Conservation (phyloP, 2,797 vertebrate genomes). For the Hybognathus amarus region DNA sequence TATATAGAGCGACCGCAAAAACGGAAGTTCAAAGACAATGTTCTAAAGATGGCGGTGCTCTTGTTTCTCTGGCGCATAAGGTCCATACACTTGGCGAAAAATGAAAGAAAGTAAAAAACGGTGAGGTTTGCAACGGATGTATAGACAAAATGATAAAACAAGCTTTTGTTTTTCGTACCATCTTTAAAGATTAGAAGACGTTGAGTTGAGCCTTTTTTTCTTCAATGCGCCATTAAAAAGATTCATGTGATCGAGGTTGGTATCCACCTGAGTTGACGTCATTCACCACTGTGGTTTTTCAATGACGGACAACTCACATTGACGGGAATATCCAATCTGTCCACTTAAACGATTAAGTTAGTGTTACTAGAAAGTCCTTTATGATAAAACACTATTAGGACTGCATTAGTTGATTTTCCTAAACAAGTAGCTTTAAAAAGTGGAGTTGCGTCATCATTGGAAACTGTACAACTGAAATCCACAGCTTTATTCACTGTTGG, state of each 20-base stretch:
- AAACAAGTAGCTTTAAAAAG: neutral
- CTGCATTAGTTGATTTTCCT: neutral
- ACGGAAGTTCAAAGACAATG: too few species aligned
- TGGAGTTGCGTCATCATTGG: neutral
- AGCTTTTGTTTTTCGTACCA: neutral
- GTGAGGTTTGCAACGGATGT: neutral
- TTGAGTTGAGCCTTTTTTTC: neutral
- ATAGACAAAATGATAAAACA: neutral
- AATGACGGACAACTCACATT: too few species aligned
- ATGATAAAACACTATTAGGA: neutral
- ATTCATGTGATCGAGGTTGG: neutral
- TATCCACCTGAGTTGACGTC: neutral
- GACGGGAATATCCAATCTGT: too few species aligned
- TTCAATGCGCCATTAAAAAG: neutral
- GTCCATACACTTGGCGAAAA: neutral
- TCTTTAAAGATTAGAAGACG: neutral
- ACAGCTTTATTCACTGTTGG: slow-evolving; percentile 1
- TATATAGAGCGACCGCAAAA: too few species aligned
- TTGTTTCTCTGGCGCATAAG: too few species aligned
- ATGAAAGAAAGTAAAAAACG: neutral
- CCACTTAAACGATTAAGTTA: neutral
- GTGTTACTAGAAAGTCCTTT: neutral
- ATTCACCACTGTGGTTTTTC: too few species aligned
- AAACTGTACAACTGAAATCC: slow-evolving; percentile 1
- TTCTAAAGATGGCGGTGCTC: too few species aligned